Conservation (phyloP, 2,888 invertebrate species). For the Diplolepis rosae region DNA sequence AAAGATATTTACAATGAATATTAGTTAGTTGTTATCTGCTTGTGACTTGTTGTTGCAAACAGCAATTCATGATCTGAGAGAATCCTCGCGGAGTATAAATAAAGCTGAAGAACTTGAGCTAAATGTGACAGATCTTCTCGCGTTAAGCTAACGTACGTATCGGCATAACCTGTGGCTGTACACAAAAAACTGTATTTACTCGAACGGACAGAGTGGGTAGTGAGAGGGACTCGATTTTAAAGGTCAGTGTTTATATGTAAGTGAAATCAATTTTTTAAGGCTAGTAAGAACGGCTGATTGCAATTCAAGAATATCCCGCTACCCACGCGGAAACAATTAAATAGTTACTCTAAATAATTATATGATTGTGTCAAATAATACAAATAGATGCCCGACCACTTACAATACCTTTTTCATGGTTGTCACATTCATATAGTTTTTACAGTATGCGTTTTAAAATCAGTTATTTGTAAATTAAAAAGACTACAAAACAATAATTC, state of each 20-base stretch:
- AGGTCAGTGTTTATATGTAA: constrained; percentile 6
- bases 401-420: no score
- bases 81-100: constrained; percentile 48
- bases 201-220: background rate
- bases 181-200: background rate
- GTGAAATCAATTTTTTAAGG: constrained; percentile 3
- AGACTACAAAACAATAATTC: no score
- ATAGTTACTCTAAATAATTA: no score
- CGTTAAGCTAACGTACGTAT: background rate
- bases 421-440: no score
- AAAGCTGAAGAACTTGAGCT: constrained; percentile 37
- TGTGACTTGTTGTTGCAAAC: background rate
- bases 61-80: constrained; percentile 13
- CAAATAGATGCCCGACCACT: no score
- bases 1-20: no score
- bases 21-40: constrained; percentile 42
- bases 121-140: constrained; percentile 36
- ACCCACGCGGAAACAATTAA: no score
- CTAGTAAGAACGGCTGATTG: no score
- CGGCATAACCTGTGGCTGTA: constrained; percentile 17
- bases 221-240: background rate
- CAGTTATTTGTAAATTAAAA: no score
- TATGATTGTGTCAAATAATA: no score
- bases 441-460: no score
- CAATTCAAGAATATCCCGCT: no score